Percentiles rank a stretch among this genome's conserved stretches.
These are phyloP conservation scores for Plotosus lineatus DNA, from an alignment of 2,113 vertebrate species.

Conservation along the genomic window DNA sequence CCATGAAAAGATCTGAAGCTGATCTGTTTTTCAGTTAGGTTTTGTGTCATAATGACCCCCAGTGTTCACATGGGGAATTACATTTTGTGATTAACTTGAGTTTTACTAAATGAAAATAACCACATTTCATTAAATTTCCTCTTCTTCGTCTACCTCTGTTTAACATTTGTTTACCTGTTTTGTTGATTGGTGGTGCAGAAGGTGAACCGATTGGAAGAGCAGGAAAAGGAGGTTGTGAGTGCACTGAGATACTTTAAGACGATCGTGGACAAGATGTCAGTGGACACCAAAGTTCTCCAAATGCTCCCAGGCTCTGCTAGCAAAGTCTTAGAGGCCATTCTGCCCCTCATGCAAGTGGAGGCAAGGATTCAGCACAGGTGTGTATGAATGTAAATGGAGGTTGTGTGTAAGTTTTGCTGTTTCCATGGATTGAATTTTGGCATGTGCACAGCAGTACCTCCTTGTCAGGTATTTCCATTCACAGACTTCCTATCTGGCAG, in stretches of 20 bases:
- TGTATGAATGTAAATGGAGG: background rate
- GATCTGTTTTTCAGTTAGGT: background rate
- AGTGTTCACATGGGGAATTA: background rate
- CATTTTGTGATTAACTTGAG: background rate
- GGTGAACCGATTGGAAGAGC: slow-evolving; percentile 89
- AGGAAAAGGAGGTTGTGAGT: slow-evolving; percentile 96
- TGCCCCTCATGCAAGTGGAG: slow-evolving; percentile 90
- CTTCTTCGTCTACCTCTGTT: background rate
- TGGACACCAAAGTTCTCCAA: slow-evolving; percentile 93
- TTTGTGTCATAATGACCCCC: slow-evolving; percentile 6
- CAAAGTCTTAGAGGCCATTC: slow-evolving; percentile 93
- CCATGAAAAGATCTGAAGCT: background rate
- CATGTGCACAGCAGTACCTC: background rate
- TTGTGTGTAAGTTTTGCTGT: background rate
- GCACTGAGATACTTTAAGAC: slow-evolving; percentile 97
- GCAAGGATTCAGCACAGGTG: slow-evolving; percentile 90
- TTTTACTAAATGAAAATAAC: background rate
- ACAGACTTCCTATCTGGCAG: background rate
- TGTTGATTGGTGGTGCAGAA: slow-evolving; percentile 70
- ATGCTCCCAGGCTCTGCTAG: slow-evolving; percentile 97
- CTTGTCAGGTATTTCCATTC: background rate
- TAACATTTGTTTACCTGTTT: background rate
- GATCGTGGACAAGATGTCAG: slow-evolving; percentile 97
- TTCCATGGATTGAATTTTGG: background rate
- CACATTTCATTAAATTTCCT: background rate